phyloP scores from a whole-genome alignment of 2,888 invertebrate species.

The Nasonovia ribisnigri region DNA sequence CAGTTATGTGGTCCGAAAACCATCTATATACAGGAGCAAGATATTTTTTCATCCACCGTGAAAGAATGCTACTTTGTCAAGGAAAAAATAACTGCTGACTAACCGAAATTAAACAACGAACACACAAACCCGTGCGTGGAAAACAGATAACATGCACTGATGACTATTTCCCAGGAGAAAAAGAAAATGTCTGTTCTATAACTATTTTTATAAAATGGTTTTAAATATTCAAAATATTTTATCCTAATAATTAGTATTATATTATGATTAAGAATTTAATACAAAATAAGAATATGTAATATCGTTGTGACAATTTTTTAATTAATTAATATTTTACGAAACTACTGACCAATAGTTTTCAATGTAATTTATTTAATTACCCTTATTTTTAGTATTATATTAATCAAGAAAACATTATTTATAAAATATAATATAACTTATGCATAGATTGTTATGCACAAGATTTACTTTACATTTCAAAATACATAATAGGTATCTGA shows the following conservation, averaged over 20 bases:
- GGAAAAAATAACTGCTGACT: slow-evolving; percentile 53
- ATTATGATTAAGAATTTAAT: not conserved
- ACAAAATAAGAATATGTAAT: not conserved
- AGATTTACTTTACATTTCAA: slow-evolving; percentile 7
- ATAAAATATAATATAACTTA: not conserved
- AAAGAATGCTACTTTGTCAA: slow-evolving; percentile 51
- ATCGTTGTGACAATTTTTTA: not conserved
- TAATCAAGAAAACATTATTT: not conserved
- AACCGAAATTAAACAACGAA: slow-evolving; percentile 60
- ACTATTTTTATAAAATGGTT: not conserved
- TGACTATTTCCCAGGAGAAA: slow-evolving; percentile 41
- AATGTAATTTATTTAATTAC: not conserved
- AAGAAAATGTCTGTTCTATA: not conserved
- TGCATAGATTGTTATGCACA: not conserved
- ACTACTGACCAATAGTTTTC: not conserved
- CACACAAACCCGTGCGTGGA: slow-evolving; percentile 56
- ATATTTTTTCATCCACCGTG: slow-evolving; percentile 52
- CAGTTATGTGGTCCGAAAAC: slow-evolving; percentile 42
- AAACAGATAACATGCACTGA: slow-evolving; percentile 58
- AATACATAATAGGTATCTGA: not conserved
- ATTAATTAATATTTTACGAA: not conserved
- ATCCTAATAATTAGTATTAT: not conserved
- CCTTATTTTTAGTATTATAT: not conserved
- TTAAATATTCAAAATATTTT: slow-evolving; percentile 1
- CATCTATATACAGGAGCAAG: slow-evolving; percentile 6